These are phyloP conservation scores for Gopherus evgoodei DNA, from an alignment of 2,113 vertebrate species.

Conservation along the genomic window DNA sequence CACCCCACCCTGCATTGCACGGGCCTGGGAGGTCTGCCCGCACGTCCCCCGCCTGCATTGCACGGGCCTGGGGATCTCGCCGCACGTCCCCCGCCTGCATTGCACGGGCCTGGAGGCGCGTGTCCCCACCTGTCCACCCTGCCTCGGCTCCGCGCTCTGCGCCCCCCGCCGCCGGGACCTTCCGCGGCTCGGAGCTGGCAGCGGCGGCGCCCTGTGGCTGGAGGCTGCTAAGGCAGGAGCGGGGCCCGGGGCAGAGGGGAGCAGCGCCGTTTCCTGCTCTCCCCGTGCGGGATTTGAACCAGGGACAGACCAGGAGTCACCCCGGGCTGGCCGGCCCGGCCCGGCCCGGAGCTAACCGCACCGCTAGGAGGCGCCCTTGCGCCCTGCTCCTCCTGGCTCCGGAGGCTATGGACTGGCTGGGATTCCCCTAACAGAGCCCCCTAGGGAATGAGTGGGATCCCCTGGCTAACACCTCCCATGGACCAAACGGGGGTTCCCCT, in stretches of 20 bases:
- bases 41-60: not conserved
- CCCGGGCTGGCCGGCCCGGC: too few relatives aligned
- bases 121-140: not conserved
- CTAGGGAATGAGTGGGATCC: not conserved
- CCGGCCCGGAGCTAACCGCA: not conserved
- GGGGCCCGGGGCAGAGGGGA: not conserved
- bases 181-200: not conserved
- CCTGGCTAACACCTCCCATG: too few relatives aligned
- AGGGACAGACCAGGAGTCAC: not conserved
- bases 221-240: not conserved
- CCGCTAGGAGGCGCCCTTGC: not conserved
- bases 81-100: not conserved
- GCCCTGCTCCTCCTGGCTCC: not conserved
- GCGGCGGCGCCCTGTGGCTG: slow-evolving; percentile 41
- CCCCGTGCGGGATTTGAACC: too few relatives aligned
- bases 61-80: not conserved
- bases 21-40: not conserved
- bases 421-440: not conserved
- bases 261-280: not conserved
- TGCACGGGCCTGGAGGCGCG: not conserved
- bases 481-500: too few relatives aligned
- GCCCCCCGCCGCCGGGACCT: not conserved
- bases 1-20: not conserved
- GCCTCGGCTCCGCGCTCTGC: not conserved
- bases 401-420: not conserved